Evolutionary conservation across 2,797 vertebrate species (phyloP), one percentile per base, ranked within the genome.

Genomic region (Nasua narica): DNA sequence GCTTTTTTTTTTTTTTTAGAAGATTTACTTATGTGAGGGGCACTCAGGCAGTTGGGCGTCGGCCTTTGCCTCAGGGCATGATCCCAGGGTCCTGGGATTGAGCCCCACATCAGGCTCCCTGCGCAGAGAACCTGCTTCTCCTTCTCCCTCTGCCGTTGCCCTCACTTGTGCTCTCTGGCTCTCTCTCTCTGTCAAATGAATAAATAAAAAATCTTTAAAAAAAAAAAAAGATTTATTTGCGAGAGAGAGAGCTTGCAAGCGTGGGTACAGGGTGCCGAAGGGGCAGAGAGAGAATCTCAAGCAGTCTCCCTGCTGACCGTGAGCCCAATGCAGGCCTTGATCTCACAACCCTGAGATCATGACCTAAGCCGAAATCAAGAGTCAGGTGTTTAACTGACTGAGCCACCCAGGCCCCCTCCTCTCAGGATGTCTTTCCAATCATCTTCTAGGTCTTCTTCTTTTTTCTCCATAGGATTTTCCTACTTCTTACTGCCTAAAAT

Each of bases 361-460:
- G n/a, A 67, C 65, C 16, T 67, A 19, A 67, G n/a, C 65, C 14
- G 1, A 67, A 35, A 67, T 35, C 65, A 35, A 19, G 32, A 67
- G 65, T 19, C 65, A n/a, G 15, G 35, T 1, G 62, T 4, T 67
- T 35, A 67, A 67, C 65, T 1, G 5, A 69, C 35, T 37, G 67
- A 23, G 67, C 35, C 35, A 11, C 67, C 35, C 19, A 23, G 35
- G 35, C 19, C 32, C 16, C 62, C 32, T 3, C n/a, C n/a, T 9
- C n/a, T 9, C 18, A 76, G 76, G 5, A 69, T 74, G 15, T 48
- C 70, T 89, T 77, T 92, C 79, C 79, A 89, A 77, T 87, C n/a
- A 46, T 87, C 78, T 56, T 93, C 77, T 83, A 70, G 29, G 5
- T 50, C 74, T 83, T n/a, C 72, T 92, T 85, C 27, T 60, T 67